Evolutionary conservation across 64 coral and sea anemone genomes (phyloP).

Genomic region (Acropora tenuis): DNA sequence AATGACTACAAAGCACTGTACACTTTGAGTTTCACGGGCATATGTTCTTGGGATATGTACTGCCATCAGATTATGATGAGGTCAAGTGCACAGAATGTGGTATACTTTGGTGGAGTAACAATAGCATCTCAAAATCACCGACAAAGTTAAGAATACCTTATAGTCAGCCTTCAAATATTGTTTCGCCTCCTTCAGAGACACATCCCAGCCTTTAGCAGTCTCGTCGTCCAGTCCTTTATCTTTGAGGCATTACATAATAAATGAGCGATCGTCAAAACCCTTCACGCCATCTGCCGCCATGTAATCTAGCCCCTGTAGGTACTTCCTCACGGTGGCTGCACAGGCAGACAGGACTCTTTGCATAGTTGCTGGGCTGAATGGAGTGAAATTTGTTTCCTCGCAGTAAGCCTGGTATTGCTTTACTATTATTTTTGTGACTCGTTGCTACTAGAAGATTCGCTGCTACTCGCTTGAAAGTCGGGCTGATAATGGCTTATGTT

Average conservation of each 20-base stretch:
- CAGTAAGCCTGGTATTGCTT: slow-evolving; percentile 40
- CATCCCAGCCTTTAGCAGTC: slow-evolving; percentile 20
- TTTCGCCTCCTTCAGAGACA: slow-evolving; percentile 23
- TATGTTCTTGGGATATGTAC: neutral
- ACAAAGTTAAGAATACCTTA: neutral
- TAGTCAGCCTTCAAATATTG: slow-evolving; percentile 24
- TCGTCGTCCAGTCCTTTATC: slow-evolving; percentile 2
- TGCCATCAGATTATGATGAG: neutral
- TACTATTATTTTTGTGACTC: neutral
- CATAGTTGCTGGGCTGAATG: slow-evolving; percentile 33
- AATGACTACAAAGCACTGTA: neutral
- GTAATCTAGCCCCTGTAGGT: slow-evolving; percentile 34
- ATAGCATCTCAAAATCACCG: neutral
- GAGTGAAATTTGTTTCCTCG: slow-evolving; percentile 37
- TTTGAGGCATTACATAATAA: neutral
- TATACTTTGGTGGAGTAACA: neutral
- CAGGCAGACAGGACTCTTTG: slow-evolving; percentile 12
- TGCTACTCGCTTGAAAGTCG: slow-evolving; percentile 43
- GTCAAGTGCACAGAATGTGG: neutral
- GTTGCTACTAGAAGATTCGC: neutral
- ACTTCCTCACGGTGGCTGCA: slow-evolving; percentile 21
- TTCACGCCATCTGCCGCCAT: slow-evolving; percentile 36
- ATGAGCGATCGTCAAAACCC: slow-evolving; percentile 26
- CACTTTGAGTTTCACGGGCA: too few species aligned
- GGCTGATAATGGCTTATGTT: slow-evolving; percentile 18